Evolutionary conservation across 2,888 invertebrate species (phyloP).

Genomic region (Drosophila incognita): DNA sequence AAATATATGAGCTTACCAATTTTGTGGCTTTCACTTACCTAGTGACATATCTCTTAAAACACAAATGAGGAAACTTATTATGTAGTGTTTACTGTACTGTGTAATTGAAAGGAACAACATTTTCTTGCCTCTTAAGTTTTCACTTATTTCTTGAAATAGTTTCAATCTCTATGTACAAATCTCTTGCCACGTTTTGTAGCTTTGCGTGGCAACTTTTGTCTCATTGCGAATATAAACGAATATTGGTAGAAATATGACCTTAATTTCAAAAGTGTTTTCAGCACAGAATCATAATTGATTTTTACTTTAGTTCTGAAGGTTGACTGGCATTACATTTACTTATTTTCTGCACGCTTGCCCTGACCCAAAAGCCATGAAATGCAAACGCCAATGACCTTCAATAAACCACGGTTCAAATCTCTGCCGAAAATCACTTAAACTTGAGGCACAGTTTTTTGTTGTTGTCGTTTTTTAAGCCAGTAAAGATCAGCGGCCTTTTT

Average conservation of each 20-base stretch:
- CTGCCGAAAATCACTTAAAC: conserved; percentile 59
- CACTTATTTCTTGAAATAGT: background rate
- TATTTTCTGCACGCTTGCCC: conserved; percentile 20
- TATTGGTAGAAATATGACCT: background rate
- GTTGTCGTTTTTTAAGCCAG: conserved; percentile 38
- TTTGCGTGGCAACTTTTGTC: background rate
- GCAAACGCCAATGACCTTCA: conserved; percentile 72
- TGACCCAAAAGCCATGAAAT: conserved; percentile 71
- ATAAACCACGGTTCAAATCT: conserved; percentile 64
- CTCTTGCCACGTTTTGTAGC: background rate
- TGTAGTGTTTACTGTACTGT: background rate
- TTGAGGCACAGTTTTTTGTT: conserved; percentile 33
- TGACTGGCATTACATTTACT: conserved; percentile 8
- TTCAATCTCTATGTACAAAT: background rate
- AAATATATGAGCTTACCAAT: conserved; percentile 15
- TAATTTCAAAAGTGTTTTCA: background rate
- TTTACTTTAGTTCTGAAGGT: conserved; percentile 15
- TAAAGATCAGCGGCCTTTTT: conserved; percentile 65
- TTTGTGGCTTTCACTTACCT: conserved; percentile 23
- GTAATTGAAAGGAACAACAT: background rate
- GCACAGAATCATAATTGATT: conserved; percentile 11
- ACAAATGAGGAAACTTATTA: background rate
- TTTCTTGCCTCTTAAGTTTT: background rate
- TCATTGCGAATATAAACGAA: background rate
- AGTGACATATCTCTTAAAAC: conserved; percentile 1